Evolutionary conservation across 2,888 invertebrate species (phyloP).

Genomic region (Ptychoptera albimana): DNA sequence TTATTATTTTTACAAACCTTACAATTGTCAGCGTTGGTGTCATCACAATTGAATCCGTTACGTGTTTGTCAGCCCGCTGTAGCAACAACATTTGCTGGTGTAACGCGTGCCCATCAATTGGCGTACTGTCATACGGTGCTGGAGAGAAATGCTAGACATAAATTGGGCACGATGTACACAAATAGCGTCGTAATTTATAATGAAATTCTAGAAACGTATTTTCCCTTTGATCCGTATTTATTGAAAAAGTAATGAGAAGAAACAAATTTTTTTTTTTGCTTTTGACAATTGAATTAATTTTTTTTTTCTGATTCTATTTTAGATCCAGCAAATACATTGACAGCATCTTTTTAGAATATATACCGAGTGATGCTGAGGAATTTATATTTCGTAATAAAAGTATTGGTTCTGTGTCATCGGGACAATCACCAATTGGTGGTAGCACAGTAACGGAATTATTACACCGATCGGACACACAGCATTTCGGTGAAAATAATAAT

Average conservation of each 20-base stretch:
- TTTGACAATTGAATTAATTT: too few species aligned
- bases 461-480: too few species aligned
- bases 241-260: conserved; percentile 37
- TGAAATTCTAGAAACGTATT: conserved; percentile 47
- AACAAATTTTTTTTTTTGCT: too few species aligned
- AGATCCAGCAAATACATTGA: too few species aligned
- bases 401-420: too few species aligned
- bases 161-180: conserved; percentile 39
- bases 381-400: too few species aligned
- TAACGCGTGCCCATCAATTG: conserved; percentile 71
- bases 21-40: conserved; percentile 73
- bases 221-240: conserved; percentile 82
- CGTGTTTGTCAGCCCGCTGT: conserved; percentile 63
- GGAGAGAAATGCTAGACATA: conserved; percentile 59
- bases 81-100: conserved; percentile 62
- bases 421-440: too few species aligned
- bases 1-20: conserved; percentile 62
- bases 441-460: too few species aligned
- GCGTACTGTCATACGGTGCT: conserved; percentile 85
- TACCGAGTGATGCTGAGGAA: too few species aligned
- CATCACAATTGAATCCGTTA: conserved; percentile 75
- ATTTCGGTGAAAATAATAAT: too few species aligned
- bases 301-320: too few species aligned
- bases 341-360: too few species aligned
- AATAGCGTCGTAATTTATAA: conserved; percentile 22